phyloP scores from a whole-genome alignment of 2,888 invertebrate genomes.

The Torymus auratus region DNA sequence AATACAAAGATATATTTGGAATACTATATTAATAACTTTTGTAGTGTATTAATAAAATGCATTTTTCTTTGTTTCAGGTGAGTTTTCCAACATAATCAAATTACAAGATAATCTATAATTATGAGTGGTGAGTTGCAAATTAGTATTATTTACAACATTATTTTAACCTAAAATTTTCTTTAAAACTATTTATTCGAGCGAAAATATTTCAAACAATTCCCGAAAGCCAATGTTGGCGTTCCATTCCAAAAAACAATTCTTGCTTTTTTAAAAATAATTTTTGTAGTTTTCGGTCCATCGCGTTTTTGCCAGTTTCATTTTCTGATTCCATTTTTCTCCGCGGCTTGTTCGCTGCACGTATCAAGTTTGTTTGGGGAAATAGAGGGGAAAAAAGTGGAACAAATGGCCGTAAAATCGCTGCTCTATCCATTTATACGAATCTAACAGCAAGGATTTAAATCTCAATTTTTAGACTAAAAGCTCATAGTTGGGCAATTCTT shows the following conservation, averaged over 20 bases:
- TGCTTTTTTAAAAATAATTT: not conserved
- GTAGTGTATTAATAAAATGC: no score
- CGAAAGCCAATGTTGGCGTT: no score
- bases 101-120: no score
- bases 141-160: no score
- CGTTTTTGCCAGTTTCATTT: slow-evolving; percentile 5
- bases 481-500: not conserved
- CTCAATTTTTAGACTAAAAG: slow-evolving; percentile 11
- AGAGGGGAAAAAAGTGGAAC: not conserved
- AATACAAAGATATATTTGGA: no score
- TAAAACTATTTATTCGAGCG: no score
- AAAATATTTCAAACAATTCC: no score
- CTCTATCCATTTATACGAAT: slow-evolving; percentile 20
- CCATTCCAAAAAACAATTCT: not conserved
- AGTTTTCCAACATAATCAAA: no score
- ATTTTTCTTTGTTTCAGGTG: no score
- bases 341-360: not conserved
- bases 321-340: not conserved
- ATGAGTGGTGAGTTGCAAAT: no score
- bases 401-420: slow-evolving; percentile 13
- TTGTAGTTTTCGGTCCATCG: not conserved
- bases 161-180: no score
- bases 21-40: no score
- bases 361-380: slow-evolving; percentile 6
- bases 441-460: not conserved